Percentiles rank a stretch among this genome's conserved stretches.
These are phyloP conservation scores for Orientallactaga bullata DNA, from an alignment of 2,113 vertebrate species.

Conservation along the genomic window DNA sequence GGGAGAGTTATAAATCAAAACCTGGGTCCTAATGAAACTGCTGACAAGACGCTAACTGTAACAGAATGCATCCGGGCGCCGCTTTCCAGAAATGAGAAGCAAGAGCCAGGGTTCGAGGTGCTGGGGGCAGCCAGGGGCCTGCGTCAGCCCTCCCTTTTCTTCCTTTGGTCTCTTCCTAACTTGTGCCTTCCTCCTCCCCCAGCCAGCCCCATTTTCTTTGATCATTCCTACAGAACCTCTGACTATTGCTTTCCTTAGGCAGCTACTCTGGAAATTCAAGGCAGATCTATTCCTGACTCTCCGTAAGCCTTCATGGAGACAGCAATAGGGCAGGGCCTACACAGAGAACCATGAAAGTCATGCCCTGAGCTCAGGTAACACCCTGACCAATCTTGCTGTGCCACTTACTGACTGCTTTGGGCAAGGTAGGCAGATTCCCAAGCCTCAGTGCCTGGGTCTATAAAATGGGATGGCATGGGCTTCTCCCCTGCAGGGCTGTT, in stretches of 20 bases:
- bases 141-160: not conserved
- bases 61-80: slow-evolving; percentile 76
- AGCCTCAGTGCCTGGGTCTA: not conserved
- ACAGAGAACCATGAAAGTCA: not conserved
- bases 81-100: slow-evolving; percentile 71
- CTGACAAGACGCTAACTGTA: slow-evolving; percentile 86
- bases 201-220: not conserved
- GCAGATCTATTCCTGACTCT: not conserved
- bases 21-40: slow-evolving; percentile 83
- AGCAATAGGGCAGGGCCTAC: rapidly evolving
- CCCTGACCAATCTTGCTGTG: not conserved
- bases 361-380: not conserved
- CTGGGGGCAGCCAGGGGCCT: not conserved
- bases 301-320: not conserved
- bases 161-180: not conserved
- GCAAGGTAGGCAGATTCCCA: not conserved
- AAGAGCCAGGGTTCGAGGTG: not conserved
- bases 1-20: slow-evolving; percentile 86
- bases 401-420: not conserved
- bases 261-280: not conserved
- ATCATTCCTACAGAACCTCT: not conserved
- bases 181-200: not conserved
- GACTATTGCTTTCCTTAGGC: not conserved
- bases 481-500: not conserved
- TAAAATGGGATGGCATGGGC: not conserved